Conservation (phyloP, 2,113 vertebrate genomes). For the Archocentrus centrarchus region DNA sequence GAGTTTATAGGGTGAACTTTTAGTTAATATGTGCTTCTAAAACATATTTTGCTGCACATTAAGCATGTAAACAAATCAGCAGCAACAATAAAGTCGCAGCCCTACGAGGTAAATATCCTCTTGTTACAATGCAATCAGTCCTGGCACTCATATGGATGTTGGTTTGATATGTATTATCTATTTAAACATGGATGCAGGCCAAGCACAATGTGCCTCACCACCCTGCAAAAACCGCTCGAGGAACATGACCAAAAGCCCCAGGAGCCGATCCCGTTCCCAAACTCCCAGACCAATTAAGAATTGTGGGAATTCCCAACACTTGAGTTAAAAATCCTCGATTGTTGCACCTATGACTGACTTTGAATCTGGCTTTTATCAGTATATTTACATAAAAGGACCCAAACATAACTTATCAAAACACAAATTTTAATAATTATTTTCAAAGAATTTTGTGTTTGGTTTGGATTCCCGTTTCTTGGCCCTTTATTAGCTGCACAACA, state of each 20-base stretch:
- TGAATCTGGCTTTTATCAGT: neutral
- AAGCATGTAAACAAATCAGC: neutral
- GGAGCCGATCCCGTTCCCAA: rapidly evolving
- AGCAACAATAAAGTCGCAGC: neutral
- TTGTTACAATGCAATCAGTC: neutral
- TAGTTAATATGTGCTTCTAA: conserved; percentile 40
- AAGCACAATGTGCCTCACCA: neutral
- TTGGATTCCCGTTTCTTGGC: too few species aligned
- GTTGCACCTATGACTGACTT: too few species aligned
- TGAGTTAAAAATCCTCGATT: neutral
- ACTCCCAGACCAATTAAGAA: neutral
- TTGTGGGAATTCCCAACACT: rapidly evolving
- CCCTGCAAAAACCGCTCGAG: neutral
- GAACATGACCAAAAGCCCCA: neutral
- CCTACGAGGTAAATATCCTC: neutral
- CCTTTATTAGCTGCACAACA: too few species aligned
- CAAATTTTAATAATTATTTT: neutral
- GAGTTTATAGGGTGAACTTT: conserved; percentile 20
- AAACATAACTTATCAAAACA: neutral
- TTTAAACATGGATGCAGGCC: neutral
- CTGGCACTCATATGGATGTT: neutral
- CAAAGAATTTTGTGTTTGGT: neutral
- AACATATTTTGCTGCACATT: neutral
- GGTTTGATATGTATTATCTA: neutral
- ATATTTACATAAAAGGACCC: neutral